Evolutionary conservation across 2,888 invertebrate species (phyloP), one percentile per base, ranked within the genome.

Genomic region (Epistrophe grossulariae): DNA sequence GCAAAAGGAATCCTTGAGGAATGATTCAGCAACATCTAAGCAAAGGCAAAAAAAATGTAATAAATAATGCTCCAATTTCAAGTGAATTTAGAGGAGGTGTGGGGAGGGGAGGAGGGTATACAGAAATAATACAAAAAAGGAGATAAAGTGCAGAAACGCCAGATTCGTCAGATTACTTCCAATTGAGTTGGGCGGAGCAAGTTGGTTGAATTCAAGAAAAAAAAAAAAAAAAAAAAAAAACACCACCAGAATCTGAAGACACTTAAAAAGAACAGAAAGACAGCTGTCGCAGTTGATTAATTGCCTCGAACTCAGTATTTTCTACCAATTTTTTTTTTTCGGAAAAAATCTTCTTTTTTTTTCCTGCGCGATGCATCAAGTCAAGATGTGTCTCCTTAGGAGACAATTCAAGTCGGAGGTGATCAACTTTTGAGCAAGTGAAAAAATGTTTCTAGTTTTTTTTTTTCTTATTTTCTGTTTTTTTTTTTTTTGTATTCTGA

Each of bases 261-360:
- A 77, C 72, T 71, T 72, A 79, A 68, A 70, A 79, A 66, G 73
- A 72, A 85, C 85, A 73, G 78, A 82, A 74, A 82, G 85, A 85
- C 85, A 85, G 82, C 85, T 85, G 82, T 78, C 85, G 85, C 85
- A 59, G 78, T 82, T 85, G 85, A 85, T 85, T 85, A 85, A 85
- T 85, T 85, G 82, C 82, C 68, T 57, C 45, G 85, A 81, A 85
- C 79, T 78, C 28, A 45, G 66, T 60, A 50, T 82, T 64, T 72
- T 71, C 45, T 48, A 64, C 4, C 24, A 9, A 24, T 57, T 73
- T 72, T 79, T 64, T 40, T 45, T 55, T 45, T n/a, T n/a, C n/a
- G 48, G 31, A 35, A 19, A 64, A 64, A 13, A 38, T 38, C 11
- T 79, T 62, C 0, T 68, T 59, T 38, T 28, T 45, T 45, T 66